These are phyloP conservation scores for Myiotriccus ornatus DNA, from an alignment of 2,797 vertebrate species.

Conservation along the genomic window DNA sequence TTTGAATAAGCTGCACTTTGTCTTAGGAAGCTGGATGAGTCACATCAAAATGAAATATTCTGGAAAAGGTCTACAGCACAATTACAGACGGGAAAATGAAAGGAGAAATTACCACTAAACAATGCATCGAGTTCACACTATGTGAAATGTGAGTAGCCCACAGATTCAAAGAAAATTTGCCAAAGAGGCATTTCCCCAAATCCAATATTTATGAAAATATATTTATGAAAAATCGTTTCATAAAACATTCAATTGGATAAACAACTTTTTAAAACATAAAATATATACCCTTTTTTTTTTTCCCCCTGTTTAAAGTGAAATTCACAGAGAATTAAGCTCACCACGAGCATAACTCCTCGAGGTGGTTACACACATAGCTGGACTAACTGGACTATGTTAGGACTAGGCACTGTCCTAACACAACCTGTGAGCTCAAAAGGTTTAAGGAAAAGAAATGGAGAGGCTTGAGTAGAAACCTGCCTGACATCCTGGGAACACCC, in stretches of 20 bases:
- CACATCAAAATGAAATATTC: not conserved
- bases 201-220: not conserved
- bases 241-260: not conserved
- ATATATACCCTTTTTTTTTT: not conserved
- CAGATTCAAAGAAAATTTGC: not conserved
- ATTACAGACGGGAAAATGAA: not conserved
- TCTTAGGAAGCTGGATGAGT: conserved; percentile 13
- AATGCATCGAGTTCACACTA: not conserved
- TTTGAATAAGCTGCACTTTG: conserved; percentile 39
- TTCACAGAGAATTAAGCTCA: not conserved
- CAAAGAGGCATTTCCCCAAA: not conserved
- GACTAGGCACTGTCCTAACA: not conserved
- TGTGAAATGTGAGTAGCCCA: not conserved
- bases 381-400: not conserved
- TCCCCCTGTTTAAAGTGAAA: not conserved
- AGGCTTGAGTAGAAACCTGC: not conserved
- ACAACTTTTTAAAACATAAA: not conserved
- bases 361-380: not conserved
- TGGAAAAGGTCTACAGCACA: not conserved
- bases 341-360: not conserved
- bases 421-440: not conserved
- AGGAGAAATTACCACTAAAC: not conserved
- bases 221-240: not conserved
- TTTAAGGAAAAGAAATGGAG: not conserved
- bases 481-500: not conserved